Evolutionary conservation across 2,113 vertebrate species (phyloP), one percentile per base, ranked within the genome.

Genomic region (Vulpes lagopus): DNA sequence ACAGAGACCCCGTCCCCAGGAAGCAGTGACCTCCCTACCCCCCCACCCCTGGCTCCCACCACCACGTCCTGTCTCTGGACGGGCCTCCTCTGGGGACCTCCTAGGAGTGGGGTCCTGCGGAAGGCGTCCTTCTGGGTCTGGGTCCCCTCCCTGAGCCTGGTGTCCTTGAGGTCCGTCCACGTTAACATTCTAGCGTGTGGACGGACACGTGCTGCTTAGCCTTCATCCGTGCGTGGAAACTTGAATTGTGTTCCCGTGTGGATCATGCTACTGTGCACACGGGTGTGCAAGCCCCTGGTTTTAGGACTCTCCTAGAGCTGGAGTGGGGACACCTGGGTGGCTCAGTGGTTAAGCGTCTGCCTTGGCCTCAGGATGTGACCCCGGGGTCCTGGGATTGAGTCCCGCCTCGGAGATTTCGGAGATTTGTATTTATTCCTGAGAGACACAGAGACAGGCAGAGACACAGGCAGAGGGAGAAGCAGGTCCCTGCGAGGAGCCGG

Each of bases 61-160:
- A 10, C 3, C 62, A 8, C 43, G 59, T 69, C 1, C 92, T 49
- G 51, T 78, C 60, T 62, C 57, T 38, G 32, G 32, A 30, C 23
- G 11, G 38, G 43, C 6, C 32, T 14, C 78, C 57, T 74, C 25
- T 5, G 3, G 86, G 76, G 67, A 12, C 38, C 67, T 23, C 93
- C 17, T 19, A 6, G 11, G n/a, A 38, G 65, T 43, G 32, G 76
- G 76, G 23, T 16, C 35, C n/a, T 6, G 35, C 11, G 4, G 69
- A 43, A 15, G 7, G 38, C 2, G 73, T 27, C 73, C 73, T 74
- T 25, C 11, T 8, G 43, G 14, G 73, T 51, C 43, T 9, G 43
- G 20, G 38, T 27, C 0, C 22, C 4, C 12, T 49, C 73, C 0
- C 43, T 0, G 20, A 38, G 69, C 69, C 14, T 23, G 1, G 73